phyloP scores from a whole-genome alignment of 2,888 invertebrate genomes.

The Cetonia aurata region DNA sequence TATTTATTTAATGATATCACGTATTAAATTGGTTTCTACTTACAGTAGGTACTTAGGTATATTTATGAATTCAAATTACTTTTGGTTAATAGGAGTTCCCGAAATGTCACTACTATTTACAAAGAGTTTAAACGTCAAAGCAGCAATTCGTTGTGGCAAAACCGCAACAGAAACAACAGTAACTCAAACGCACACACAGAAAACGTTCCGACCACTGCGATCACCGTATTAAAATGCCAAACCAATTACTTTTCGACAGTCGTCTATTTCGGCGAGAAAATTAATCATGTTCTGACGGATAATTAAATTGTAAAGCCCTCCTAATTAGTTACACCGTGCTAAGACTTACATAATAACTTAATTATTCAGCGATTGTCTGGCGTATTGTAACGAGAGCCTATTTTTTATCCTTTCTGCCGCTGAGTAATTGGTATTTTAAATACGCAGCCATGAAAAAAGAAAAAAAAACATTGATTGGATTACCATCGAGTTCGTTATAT shows the following conservation, averaged over 20 bases:
- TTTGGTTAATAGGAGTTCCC: no score
- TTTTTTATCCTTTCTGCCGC: conserved; percentile 21
- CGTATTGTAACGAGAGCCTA: conserved; percentile 31
- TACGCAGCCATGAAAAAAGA: conserved; percentile 3
- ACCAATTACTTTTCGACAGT: conserved; percentile 47
- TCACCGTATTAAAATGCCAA: conserved; percentile 40
- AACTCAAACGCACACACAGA: conserved; percentile 14
- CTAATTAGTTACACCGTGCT: conserved; percentile 50
- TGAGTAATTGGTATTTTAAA: conserved; percentile 37
- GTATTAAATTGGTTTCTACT: no score
- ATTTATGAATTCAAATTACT: no score
- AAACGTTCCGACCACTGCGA: conserved; percentile 46
- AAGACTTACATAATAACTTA: conserved; percentile 44
- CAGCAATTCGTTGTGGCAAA: background rate
- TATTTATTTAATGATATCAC: no score
- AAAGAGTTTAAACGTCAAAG: no score
- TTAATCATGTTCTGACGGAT: conserved; percentile 55
- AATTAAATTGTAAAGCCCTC: conserved; percentile 55
- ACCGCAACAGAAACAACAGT: conserved; percentile 8
- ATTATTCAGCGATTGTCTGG: conserved; percentile 44
- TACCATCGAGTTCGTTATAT: conserved; percentile 21
- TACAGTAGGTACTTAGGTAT: no score
- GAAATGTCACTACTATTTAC: no score
- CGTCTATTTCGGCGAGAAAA: conserved; percentile 48
- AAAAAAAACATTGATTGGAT: conserved; percentile 3